These are phyloP conservation scores for Marmota flaviventris DNA, from an alignment of 2,113 vertebrate genomes.

Conservation along the genomic window DNA sequence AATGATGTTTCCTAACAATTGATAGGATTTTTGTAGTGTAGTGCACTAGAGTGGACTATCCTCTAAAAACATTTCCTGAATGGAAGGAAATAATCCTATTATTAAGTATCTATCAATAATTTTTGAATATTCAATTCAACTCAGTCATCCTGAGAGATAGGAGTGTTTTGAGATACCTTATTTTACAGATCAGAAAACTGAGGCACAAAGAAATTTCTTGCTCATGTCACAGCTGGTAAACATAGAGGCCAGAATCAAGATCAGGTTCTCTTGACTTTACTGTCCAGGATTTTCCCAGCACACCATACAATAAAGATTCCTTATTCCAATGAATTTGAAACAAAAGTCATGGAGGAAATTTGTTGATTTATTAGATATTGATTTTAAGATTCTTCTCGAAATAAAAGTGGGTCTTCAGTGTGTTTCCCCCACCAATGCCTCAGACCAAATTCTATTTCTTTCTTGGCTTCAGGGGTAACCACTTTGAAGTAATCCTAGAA, in stretches of 20 bases:
- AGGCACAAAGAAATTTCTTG: not conserved
- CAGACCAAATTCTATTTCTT: not conserved
- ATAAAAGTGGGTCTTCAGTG: conserved; percentile 19
- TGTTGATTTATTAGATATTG: conserved; percentile 37
- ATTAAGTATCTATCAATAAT: not conserved
- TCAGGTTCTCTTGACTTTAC: not conserved
- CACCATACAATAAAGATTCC: not conserved
- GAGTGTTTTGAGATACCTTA: not conserved
- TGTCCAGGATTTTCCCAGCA: not conserved
- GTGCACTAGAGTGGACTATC: not conserved
- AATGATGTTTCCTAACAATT: conserved; percentile 2
- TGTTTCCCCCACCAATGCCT: not conserved
- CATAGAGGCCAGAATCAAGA: not conserved
- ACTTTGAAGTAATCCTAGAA: not conserved
- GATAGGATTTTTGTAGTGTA: not conserved
- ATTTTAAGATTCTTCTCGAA: conserved; percentile 5
- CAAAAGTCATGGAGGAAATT: conserved; percentile 9
- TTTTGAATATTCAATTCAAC: not conserved
- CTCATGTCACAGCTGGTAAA: not conserved
- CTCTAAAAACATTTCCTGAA: not conserved
- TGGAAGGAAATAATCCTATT: not conserved
- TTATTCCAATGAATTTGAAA: conserved; percentile 58
- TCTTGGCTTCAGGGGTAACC: not conserved
- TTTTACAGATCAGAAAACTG: conserved; percentile 42
- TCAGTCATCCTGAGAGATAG: not conserved